A percentile compares a stretch with the other conserved stretches of the same genome.
These are phyloP conservation scores for Lepisosteus osseus DNA, from an alignment of 2,113 vertebrate genomes.

Conservation along the genomic window DNA sequence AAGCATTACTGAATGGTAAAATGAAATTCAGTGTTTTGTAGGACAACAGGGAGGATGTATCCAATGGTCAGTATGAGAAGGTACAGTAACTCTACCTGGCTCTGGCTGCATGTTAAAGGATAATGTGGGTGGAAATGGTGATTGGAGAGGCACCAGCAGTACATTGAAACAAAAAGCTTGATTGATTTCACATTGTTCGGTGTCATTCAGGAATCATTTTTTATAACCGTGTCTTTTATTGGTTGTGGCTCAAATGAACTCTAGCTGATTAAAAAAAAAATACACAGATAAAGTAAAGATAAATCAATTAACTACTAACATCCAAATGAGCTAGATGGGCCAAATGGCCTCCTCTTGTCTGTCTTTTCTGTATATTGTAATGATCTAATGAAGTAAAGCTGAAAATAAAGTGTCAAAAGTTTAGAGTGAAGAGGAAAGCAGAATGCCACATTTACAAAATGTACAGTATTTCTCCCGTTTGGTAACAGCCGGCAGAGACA, in stretches of 20 bases:
- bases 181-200: no score
- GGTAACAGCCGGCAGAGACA: constrained; percentile 4
- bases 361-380: no score
- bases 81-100: background rate
- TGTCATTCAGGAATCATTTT: no score
- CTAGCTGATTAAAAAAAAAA: background rate
- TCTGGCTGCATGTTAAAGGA: no score
- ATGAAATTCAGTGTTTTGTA: constrained; percentile 25
- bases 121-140: no score
- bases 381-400: background rate
- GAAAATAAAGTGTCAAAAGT: constrained; percentile 29
- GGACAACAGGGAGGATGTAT: constrained; percentile 22
- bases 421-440: constrained; percentile 17
- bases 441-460: background rate
- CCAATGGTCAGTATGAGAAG: background rate
- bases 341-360: no score
- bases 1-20: background rate
- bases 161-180: no score
- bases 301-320: no score
- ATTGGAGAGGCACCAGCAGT: no score
- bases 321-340: no score
- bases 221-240: constrained; percentile 7
- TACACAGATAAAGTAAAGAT: no score
- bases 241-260: constrained; percentile 36
- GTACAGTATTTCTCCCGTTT: no score